Conservation (phyloP, 23 tunicate genomes). For the Ciona savignyi region DNA sequence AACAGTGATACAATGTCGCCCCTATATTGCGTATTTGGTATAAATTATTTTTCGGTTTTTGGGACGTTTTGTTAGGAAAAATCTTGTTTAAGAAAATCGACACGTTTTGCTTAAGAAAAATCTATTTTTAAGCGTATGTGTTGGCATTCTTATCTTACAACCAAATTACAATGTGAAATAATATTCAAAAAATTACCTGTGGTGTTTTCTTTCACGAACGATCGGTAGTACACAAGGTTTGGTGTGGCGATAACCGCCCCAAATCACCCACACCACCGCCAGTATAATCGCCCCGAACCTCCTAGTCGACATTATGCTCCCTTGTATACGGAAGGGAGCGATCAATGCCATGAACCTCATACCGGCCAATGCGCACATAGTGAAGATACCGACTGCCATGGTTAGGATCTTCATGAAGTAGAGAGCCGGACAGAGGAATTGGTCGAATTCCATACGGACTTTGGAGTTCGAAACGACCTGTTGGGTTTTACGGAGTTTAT, state of each 20-base stretch:
- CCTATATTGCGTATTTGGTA: too few relatives aligned
- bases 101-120: too few relatives aligned
- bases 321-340: constrained; percentile 53
- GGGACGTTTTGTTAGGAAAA: too few relatives aligned
- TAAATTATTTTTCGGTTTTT: too few relatives aligned
- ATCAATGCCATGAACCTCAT: constrained; percentile 68
- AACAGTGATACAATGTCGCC: too few relatives aligned
- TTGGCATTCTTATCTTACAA: too few relatives aligned
- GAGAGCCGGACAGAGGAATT: constrained; percentile 32
- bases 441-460: neutral
- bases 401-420: constrained; percentile 34
- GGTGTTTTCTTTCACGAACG: too few relatives aligned
- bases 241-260: constrained; percentile 36
- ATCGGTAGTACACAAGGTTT: constrained; percentile 11
- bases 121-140: too few relatives aligned
- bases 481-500: too few relatives aligned
- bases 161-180: too few relatives aligned
- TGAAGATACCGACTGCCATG: constrained; percentile 61
- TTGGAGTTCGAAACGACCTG: neutral
- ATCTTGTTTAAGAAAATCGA: too few relatives aligned
- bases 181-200: too few relatives aligned
- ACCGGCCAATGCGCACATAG: constrained; percentile 76
- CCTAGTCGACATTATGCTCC: constrained; percentile 41
- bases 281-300: constrained; percentile 40
- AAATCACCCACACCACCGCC: constrained; percentile 35